Evolutionary conservation across 92 coral and sea anemone genomes (phyloP).

Genomic region (Palythoa grandiflora): DNA sequence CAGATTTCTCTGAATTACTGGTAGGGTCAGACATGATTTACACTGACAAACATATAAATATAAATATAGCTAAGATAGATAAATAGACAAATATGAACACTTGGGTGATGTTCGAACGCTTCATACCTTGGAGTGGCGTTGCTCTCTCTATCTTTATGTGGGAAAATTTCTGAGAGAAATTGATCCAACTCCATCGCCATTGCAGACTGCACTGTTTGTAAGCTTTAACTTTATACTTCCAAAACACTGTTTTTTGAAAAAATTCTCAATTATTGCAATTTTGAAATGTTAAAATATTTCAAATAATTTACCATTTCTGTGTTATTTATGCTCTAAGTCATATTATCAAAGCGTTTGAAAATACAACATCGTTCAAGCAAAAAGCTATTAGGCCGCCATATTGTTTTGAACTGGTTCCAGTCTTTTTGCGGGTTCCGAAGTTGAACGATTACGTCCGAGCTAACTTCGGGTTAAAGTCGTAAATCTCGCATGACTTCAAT

Average conservation of each 20-base stretch:
- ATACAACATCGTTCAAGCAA: not conserved
- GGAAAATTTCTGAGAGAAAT: conserved; percentile 87
- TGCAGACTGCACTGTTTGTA: not conserved
- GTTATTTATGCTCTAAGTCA: not conserved
- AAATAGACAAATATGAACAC: too few relatives aligned
- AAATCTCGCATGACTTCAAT: conserved; percentile 10
- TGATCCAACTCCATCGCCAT: conserved; percentile 86
- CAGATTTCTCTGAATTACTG: too few relatives aligned
- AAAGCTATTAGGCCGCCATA: conserved; percentile 10
- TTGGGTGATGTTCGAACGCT: not conserved
- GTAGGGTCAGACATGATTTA: too few relatives aligned
- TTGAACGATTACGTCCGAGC: conserved; percentile 13
- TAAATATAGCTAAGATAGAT: too few relatives aligned
- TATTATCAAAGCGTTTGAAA: not conserved
- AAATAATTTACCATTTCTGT: not conserved
- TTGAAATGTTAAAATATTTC: not conserved
- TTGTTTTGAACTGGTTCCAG: conserved; percentile 2
- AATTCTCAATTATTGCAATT: not conserved
- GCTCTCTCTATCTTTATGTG: conserved; percentile 78
- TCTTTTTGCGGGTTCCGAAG: not conserved
- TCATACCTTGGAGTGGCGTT: conserved; percentile 89
- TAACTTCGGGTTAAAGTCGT: not conserved
- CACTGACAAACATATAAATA: too few relatives aligned
- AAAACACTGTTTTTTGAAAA: not conserved
- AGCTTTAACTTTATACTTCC: not conserved